phyloP scores from a whole-genome alignment of 2,113 vertebrate genomes.

The Vimba vimba region DNA sequence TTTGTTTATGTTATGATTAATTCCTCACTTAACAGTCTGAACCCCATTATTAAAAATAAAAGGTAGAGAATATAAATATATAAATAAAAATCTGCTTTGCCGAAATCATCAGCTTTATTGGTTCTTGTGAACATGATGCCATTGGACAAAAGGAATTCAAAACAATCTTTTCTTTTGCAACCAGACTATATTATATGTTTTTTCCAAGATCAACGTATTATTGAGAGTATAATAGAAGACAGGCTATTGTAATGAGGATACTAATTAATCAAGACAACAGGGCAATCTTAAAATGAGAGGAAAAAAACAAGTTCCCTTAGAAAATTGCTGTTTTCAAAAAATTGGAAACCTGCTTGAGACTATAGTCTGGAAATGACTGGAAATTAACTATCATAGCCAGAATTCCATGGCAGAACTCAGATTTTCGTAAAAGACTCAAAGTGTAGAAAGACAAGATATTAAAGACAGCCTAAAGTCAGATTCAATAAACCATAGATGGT shows the following conservation, averaged over 20 bases:
- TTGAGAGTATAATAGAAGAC: not conserved
- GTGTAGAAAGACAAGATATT: not conserved
- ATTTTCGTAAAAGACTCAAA: not conserved
- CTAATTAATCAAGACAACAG: not conserved
- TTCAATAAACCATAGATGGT: conserved; percentile 7
- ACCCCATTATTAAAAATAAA: not conserved
- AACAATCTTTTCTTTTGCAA: not conserved
- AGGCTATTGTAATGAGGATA: not conserved
- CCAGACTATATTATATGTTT: not conserved
- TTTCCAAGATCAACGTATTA: not conserved
- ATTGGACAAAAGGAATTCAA: not conserved
- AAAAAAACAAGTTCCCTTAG: not conserved
- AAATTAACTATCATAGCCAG: conserved; percentile 5
- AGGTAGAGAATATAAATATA: not conserved
- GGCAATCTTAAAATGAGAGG: not conserved
- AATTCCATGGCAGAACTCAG: not conserved
- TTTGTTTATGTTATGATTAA: not conserved
- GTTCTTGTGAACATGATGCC: not conserved
- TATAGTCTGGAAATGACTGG: conserved; percentile 3
- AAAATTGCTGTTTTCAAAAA: not conserved
- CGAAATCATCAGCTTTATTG: not conserved
- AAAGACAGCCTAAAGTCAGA: not conserved
- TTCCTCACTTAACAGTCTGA: not conserved
- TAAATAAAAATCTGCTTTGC: not conserved
- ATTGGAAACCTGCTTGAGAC: not conserved